Percentiles rank a stretch among this genome's conserved stretches.
These are phyloP conservation scores for Myotis findleyi DNA, from an alignment of 2,797 vertebrate species.

Conservation along the genomic window DNA sequence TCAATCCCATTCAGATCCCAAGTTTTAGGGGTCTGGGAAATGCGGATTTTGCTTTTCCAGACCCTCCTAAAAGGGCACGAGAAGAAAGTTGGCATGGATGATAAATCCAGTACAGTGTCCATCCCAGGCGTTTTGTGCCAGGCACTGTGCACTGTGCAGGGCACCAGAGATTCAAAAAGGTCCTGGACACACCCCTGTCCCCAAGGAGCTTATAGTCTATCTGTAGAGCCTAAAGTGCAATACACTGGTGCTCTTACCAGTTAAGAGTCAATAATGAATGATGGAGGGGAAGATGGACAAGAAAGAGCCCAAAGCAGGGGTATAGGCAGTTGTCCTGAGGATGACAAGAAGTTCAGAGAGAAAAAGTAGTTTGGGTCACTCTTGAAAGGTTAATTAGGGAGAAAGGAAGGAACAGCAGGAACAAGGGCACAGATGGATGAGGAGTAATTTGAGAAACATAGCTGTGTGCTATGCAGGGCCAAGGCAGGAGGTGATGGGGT, in stretches of 20 bases:
- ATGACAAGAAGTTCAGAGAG: neutral
- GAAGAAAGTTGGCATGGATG: neutral
- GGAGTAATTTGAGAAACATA: neutral
- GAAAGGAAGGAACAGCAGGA: neutral
- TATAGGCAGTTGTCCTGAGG: neutral
- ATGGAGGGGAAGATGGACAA: neutral
- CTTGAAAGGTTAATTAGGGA: neutral
- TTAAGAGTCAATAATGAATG: neutral
- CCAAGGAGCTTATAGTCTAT: neutral
- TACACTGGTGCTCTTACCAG: neutral
- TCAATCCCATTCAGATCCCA: neutral
- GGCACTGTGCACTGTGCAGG: neutral
- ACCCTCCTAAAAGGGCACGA: neutral
- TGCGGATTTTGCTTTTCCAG: neutral
- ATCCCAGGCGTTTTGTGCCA: neutral
- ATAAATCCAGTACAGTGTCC: neutral
- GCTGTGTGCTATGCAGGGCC: neutral
- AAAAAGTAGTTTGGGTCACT: neutral
- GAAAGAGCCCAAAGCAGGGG: neutral
- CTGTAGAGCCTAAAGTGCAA: neutral
- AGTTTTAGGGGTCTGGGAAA: neutral
- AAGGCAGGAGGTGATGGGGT: neutral
- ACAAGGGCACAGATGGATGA: neutral
- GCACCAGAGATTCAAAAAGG: neutral
- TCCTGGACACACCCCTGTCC: neutral